Conservation (phyloP, 2,797 vertebrate genomes). For the Pseudotriccus pelzelni region DNA sequence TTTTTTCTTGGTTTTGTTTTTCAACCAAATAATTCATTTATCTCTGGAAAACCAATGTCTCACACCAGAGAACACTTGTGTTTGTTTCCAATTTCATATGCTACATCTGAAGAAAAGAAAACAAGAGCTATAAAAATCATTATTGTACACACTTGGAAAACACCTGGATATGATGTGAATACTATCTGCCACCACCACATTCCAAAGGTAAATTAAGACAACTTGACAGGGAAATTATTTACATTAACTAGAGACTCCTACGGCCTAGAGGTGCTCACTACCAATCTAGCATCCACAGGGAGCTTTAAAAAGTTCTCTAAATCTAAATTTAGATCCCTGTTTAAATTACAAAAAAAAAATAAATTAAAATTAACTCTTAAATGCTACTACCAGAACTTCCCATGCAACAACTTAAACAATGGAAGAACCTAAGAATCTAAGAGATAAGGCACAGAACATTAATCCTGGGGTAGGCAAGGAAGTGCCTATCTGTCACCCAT, state of each 20-base stretch:
- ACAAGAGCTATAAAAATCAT: not conserved
- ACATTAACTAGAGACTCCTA: not conserved
- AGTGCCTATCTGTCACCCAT: not conserved
- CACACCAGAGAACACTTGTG: not conserved
- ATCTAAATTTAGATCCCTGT: not conserved
- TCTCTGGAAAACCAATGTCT: not conserved
- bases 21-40: not conserved
- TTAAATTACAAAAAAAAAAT: not conserved
- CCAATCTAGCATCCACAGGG: not conserved
- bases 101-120: not conserved
- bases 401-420: not conserved
- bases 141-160: fast-evolving
- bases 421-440: not conserved
- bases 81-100: not conserved
- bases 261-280: not conserved
- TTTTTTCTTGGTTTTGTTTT: not conserved
- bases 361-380: not conserved
- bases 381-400: not conserved
- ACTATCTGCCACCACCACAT: not conserved
- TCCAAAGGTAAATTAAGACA: not conserved
- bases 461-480: not conserved
- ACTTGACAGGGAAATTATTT: not conserved
- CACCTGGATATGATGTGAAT: not conserved
- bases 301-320: not conserved
- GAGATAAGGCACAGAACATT: not conserved